phyloP scores from a whole-genome alignment of 2,888 invertebrate species.

The Cryptus armator region DNA sequence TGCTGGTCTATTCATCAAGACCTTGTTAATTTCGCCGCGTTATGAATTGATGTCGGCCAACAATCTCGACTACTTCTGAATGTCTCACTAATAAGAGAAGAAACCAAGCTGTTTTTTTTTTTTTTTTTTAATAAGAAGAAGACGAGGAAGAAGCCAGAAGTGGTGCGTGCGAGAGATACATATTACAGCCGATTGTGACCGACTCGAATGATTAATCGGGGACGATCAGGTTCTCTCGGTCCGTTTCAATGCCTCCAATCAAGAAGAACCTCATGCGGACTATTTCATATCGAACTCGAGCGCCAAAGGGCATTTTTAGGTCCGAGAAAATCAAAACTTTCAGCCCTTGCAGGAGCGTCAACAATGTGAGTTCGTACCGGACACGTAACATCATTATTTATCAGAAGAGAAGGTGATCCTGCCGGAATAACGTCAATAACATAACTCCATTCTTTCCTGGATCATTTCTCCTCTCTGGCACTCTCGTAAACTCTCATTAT shows the following conservation, averaged over 20 bases:
- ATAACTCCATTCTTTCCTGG: constrained; percentile 46
- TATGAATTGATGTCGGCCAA: constrained; percentile 73
- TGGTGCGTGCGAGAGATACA: constrained; percentile 70
- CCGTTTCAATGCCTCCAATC: constrained; percentile 74
- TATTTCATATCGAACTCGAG: constrained; percentile 21
- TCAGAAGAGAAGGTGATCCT: constrained; percentile 47
- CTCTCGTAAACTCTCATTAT: constrained; percentile 37
- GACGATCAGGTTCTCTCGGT: constrained; percentile 69
- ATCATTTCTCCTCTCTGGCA: constrained; percentile 36
- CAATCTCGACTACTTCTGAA: constrained; percentile 70
- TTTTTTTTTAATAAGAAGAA: constrained; percentile 13
- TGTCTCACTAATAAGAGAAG: constrained; percentile 74
- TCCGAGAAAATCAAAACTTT: constrained; percentile 35
- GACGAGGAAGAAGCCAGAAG: constrained; percentile 30
- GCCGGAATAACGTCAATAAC: constrained; percentile 59
- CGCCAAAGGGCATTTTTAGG: constrained; percentile 27
- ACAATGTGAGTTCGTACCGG: background rate
- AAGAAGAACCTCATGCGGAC: constrained; percentile 50
- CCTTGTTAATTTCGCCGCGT: constrained; percentile 76
- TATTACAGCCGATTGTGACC: constrained; percentile 76
- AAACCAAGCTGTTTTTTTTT: constrained; percentile 49
- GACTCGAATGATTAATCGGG: constrained; percentile 76
- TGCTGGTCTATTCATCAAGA: constrained; percentile 72
- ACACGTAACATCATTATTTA: constrained; percentile 53
- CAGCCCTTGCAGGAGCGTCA: constrained; percentile 34